Evolutionary conservation across 2,888 invertebrate genomes (phyloP).

Genomic region (Onchidella celtica): DNA sequence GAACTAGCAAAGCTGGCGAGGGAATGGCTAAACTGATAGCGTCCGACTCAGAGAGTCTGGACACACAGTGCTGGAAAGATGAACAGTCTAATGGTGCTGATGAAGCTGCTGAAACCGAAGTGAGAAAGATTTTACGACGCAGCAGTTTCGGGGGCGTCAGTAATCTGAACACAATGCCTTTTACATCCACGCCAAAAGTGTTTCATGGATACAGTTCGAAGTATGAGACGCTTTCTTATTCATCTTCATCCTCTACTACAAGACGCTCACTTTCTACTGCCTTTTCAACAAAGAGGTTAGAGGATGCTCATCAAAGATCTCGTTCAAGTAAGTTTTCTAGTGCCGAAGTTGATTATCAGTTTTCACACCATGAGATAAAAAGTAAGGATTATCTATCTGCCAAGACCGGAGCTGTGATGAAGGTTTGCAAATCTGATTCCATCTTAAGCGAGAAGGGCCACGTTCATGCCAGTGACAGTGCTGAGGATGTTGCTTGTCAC

Average conservation of each 20-base stretch:
- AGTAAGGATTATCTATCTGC: background rate
- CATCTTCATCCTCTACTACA: background rate
- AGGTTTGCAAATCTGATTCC: background rate
- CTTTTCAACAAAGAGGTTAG: too few relatives aligned
- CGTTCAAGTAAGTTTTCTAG: background rate
- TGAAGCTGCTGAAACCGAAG: background rate
- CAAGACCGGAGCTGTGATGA: background rate
- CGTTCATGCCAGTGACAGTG: background rate
- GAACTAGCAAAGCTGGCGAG: constrained; percentile 43
- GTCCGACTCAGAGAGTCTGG: constrained; percentile 16
- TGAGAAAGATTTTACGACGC: too few relatives aligned
- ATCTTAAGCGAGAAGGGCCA: background rate
- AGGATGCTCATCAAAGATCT: background rate
- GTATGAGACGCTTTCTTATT: background rate
- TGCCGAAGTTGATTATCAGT: background rate
- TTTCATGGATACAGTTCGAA: background rate
- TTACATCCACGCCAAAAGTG: constrained; percentile 20
- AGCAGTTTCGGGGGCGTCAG: background rate
- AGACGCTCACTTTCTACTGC: background rate
- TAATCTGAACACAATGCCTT: background rate
- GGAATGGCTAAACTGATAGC: constrained; percentile 42
- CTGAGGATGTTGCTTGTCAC: background rate
- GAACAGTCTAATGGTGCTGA: background rate
- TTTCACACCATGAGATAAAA: background rate
- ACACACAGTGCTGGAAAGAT: background rate